phyloP scores from a whole-genome alignment of 1,140 invertebrate species.

The Bombus confusus region DNA sequence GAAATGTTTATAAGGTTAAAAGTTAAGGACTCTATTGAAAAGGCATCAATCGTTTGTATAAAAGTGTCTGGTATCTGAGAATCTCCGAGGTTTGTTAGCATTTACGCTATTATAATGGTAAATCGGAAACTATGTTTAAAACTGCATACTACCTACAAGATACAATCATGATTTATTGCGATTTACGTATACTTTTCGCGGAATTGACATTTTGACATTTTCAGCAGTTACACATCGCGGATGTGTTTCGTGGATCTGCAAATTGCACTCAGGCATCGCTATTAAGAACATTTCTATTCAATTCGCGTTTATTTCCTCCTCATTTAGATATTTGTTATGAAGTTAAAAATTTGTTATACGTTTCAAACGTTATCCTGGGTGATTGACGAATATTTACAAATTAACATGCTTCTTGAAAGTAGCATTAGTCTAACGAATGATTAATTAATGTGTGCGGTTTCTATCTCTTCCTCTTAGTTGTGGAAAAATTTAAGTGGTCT shows the following conservation, averaged over 20 bases:
- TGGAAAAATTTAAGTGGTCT: too few species aligned
- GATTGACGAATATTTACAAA: neutral
- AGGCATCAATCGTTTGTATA: neutral
- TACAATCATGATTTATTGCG: conserved; percentile 6
- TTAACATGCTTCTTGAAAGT: neutral
- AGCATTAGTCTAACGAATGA: neutral
- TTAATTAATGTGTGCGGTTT: neutral
- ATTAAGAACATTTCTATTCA: neutral
- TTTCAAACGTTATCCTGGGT: neutral
- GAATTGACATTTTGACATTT: conserved; percentile 58
- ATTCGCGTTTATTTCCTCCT: neutral
- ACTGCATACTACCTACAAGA: neutral
- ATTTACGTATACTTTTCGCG: conserved; percentile 32
- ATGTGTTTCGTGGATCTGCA: conserved; percentile 13
- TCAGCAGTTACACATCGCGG: neutral
- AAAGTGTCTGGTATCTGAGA: neutral
- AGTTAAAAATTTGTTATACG: neutral
- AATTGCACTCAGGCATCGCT: neutral
- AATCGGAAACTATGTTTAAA: neutral
- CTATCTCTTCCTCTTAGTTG: neutral
- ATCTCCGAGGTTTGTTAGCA: too few species aligned
- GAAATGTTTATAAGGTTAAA: neutral
- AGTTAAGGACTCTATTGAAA: neutral
- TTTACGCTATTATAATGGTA: too few species aligned
- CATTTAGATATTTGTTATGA: neutral